A percentile compares a stretch with the other conserved stretches of the same genome.
Conservation (phyloP, 2,797 vertebrate species). For the Myripristis jacobus region DNA sequence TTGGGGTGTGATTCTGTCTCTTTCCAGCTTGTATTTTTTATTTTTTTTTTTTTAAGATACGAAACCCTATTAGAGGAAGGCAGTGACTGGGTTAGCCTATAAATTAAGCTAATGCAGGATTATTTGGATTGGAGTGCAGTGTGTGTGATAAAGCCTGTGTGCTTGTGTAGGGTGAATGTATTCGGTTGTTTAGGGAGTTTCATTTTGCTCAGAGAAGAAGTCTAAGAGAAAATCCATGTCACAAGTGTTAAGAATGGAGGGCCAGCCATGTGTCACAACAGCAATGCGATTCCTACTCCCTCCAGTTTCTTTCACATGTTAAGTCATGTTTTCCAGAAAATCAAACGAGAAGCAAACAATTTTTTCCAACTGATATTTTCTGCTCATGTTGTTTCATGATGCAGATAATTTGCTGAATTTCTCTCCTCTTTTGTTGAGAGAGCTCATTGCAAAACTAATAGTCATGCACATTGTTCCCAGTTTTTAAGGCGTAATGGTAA, state of each 20-base stretch:
- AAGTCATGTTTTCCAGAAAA: constrained; percentile 30
- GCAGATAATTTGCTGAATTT: constrained; percentile 37
- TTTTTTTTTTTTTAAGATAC: too few species aligned
- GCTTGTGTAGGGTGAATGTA: constrained; percentile 61
- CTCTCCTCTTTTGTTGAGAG: constrained; percentile 21
- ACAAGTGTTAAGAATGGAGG: constrained; percentile 71
- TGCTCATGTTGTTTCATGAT: constrained; percentile 29
- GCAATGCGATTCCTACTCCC: constrained; percentile 57
- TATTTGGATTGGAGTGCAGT: constrained; percentile 41
- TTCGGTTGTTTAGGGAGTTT: constrained; percentile 72
- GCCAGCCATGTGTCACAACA: constrained; percentile 72
- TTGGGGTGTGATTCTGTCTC: constrained; percentile 8
- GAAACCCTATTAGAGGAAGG: not conserved
- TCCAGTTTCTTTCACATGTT: constrained; percentile 28
- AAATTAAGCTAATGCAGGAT: constrained; percentile 48
- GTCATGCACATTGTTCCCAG: not conserved
- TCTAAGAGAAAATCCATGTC: constrained; percentile 65
- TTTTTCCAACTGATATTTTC: constrained; percentile 24
- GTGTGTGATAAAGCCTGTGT: constrained; percentile 63
- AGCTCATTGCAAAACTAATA: not conserved
- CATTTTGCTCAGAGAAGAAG: constrained; percentile 75
- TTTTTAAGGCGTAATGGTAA: not conserved
- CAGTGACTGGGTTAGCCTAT: constrained; percentile 43
- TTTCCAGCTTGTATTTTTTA: not conserved
- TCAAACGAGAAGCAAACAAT: constrained; percentile 25